Percentiles rank a stretch among this genome's conserved stretches.
Evolutionary conservation across 2,888 invertebrate genomes (phyloP).

Genomic region (Abrostola triplasia): DNA sequence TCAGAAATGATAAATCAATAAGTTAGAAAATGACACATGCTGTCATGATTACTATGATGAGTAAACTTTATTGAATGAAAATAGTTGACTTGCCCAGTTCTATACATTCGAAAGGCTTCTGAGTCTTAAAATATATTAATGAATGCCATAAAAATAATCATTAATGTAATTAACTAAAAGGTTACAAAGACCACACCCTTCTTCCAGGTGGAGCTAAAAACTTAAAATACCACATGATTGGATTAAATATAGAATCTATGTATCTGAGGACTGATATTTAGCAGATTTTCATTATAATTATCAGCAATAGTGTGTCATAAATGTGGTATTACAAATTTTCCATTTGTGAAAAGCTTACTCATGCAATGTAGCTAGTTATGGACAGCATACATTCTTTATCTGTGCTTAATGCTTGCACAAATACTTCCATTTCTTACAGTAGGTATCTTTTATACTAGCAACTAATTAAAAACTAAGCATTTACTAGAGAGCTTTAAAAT

Average conservation of each 20-base stretch:
- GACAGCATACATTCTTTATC: slow-evolving; percentile 24
- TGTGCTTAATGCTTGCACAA: not conserved
- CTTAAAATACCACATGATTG: slow-evolving; percentile 6
- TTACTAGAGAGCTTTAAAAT: not conserved
- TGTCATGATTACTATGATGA: slow-evolving; percentile 27
- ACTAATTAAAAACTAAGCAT: no score
- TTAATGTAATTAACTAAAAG: slow-evolving; percentile 26
- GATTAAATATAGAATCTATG: slow-evolving; percentile 17
- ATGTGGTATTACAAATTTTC: slow-evolving; percentile 12
- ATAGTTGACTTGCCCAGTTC: slow-evolving; percentile 16
- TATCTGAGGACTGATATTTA: slow-evolving; percentile 11
- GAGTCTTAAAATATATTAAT: slow-evolving; percentile 7
- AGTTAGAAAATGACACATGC: slow-evolving; percentile 32
- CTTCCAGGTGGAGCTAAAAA: slow-evolving; percentile 22
- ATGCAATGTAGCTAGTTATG: slow-evolving; percentile 24
- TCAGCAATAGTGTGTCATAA: slow-evolving; percentile 23
- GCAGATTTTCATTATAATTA: slow-evolving; percentile 26
- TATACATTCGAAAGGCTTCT: slow-evolving; percentile 19
- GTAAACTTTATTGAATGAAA: slow-evolving; percentile 11
- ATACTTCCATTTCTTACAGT: not conserved
- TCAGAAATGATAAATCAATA: slow-evolving; percentile 32
- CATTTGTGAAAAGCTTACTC: slow-evolving; percentile 28
- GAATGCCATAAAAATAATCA: slow-evolving; percentile 27
- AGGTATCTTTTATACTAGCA: no score
- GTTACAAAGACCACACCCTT: slow-evolving; percentile 55